Evolutionary conservation across 1,140 invertebrate species (phyloP).

Genomic region (Drosophila bocki): DNA sequence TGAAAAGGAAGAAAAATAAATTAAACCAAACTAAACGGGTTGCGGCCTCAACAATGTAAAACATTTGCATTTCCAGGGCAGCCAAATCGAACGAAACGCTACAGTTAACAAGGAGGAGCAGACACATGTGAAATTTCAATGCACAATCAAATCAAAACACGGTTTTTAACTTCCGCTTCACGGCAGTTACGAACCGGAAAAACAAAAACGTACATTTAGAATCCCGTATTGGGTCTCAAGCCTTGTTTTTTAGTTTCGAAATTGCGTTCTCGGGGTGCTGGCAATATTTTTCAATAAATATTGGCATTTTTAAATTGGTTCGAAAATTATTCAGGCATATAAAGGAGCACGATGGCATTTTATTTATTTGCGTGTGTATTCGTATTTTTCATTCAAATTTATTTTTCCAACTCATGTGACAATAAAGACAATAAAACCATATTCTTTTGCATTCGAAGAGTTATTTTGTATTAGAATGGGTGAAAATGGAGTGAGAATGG

Average conservation of each 20-base stretch:
- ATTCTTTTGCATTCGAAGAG: constrained; percentile 24
- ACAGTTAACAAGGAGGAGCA: constrained; percentile 41
- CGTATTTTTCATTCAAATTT: constrained; percentile 35
- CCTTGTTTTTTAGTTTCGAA: constrained; percentile 41
- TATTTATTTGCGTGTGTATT: constrained; percentile 63
- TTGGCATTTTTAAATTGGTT: constrained; percentile 77
- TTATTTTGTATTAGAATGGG: constrained; percentile 10
- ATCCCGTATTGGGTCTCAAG: constrained; percentile 23
- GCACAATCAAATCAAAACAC: constrained; percentile 82
- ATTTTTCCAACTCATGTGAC: constrained; percentile 58
- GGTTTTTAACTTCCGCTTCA: constrained; percentile 82
- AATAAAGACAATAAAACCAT: constrained; percentile 48
- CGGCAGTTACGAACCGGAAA: constrained; percentile 69
- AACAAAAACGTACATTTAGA: constrained; percentile 34
- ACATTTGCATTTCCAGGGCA: constrained; percentile 64
- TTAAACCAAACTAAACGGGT: constrained; percentile 59
- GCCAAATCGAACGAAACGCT: constrained; percentile 43
- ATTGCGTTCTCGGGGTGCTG: constrained; percentile 15
- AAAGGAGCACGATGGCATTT: constrained; percentile 67
- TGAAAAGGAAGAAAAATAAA: constrained; percentile 53
- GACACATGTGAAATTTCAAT: constrained; percentile 63
- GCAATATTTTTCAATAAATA: constrained; percentile 80
- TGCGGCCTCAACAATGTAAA: constrained; percentile 66
- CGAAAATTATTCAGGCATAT: constrained; percentile 76
- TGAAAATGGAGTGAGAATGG: constrained; percentile 42